Conservation (phyloP, 2,113 vertebrate genomes). For the Thunnus thynnus region DNA sequence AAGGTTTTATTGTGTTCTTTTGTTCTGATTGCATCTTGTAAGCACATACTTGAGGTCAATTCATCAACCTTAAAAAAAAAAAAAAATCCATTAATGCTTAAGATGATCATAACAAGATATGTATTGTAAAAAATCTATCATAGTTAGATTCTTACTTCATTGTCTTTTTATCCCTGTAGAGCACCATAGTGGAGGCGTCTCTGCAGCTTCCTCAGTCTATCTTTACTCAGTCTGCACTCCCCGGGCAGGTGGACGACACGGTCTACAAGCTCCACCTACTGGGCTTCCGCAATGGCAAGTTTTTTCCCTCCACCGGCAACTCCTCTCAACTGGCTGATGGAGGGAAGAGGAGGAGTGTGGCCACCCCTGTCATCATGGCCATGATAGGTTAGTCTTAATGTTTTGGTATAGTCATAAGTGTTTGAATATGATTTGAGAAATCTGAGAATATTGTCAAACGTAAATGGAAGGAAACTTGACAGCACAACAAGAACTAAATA, state of each 20-base stretch:
- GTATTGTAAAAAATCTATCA: not conserved
- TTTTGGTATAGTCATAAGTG: not conserved
- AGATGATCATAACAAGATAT: not conserved
- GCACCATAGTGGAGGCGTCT: slow-evolving; percentile 93
- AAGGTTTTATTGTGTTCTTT: not conserved
- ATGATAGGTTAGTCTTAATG: slow-evolving; percentile 88
- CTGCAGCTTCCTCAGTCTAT: slow-evolving; percentile 94
- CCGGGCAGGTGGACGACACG: slow-evolving; percentile 87
- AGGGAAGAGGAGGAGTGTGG: slow-evolving; percentile 92
- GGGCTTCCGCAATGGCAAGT: slow-evolving; percentile 96
- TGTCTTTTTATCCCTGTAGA: slow-evolving; percentile 80
- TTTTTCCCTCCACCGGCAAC: slow-evolving; percentile 95
- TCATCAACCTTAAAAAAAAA: not conserved
- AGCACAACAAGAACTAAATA: not conserved
- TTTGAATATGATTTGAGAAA: not conserved
- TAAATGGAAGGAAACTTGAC: too few relatives aligned
- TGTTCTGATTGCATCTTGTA: not conserved
- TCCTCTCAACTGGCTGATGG: slow-evolving; percentile 89
- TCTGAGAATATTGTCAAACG: too few relatives aligned
- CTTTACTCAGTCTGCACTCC: slow-evolving; percentile 85
- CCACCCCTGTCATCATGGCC: slow-evolving; percentile 94
- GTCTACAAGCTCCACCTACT: slow-evolving; percentile 94
- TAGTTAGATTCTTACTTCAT: not conserved
- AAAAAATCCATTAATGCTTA: not conserved
- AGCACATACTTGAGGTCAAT: not conserved